phyloP scores from a whole-genome alignment of 2,797 vertebrate genomes.

The Dendrocincla fuliginosa region DNA sequence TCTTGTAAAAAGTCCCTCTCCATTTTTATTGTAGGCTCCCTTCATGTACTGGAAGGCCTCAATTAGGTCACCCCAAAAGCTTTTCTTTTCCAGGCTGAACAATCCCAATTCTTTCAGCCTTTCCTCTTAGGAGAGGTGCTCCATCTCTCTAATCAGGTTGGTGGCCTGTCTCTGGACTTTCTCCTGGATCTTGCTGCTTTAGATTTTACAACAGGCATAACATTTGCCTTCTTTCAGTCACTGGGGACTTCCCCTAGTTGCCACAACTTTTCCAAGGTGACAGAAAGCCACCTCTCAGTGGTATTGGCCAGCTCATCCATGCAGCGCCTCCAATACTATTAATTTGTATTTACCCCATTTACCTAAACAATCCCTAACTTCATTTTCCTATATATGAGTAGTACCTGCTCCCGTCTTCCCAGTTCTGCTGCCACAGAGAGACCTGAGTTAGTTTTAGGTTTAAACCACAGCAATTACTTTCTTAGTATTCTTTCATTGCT shows the following conservation, averaged over 20 bases:
- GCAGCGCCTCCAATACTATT: not conserved
- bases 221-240: not conserved
- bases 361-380: not conserved
- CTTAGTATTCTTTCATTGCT: not conserved
- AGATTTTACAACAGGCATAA: not conserved
- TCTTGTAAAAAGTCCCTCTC: not conserved
- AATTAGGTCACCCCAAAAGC: not conserved
- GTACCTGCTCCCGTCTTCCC: not conserved
- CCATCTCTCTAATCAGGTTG: not conserved
- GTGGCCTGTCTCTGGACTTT: accelerated
- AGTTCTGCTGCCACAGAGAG: not conserved
- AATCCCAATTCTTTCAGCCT: not conserved
- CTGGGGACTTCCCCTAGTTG: not conserved
- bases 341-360: not conserved
- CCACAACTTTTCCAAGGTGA: not conserved
- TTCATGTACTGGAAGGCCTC: not conserved
- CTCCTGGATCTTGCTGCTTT: not conserved
- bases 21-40: not conserved
- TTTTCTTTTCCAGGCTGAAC: not conserved
- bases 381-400: not conserved
- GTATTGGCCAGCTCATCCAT: not conserved
- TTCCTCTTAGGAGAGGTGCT: not conserved
- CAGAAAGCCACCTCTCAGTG: not conserved
- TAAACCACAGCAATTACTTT: not conserved
- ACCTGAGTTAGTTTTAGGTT: not conserved